Conservation (phyloP, 2,797 vertebrate species). For the Argyrosomus regius region DNA sequence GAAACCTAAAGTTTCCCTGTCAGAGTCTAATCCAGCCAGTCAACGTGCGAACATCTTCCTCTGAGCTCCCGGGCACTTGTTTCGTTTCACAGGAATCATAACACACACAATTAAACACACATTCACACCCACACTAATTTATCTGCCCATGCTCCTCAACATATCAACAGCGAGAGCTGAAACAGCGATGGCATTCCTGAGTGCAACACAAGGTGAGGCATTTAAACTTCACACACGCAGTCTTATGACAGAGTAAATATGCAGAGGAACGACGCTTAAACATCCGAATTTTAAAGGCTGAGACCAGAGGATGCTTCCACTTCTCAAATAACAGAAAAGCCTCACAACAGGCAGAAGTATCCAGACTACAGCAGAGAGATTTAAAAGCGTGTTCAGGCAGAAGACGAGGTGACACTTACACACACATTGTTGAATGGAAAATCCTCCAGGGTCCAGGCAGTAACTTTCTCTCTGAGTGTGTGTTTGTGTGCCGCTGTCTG, state of each 20-base stretch:
- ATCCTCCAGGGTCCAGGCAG: conserved; percentile 62
- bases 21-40: conserved; percentile 43
- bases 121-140: conserved; percentile 18
- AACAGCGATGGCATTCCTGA: conserved; percentile 20
- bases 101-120: conserved; percentile 24
- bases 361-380: conserved; percentile 15
- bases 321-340: neutral
- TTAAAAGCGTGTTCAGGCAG: conserved; percentile 40
- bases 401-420: conserved; percentile 79
- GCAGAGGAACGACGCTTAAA: neutral
- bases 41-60: conserved; percentile 9
- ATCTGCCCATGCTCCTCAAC: neutral
- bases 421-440: conserved; percentile 76
- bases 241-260: neutral
- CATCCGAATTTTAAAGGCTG: neutral
- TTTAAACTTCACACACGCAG: conserved; percentile 12
- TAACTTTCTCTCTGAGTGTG: conserved; percentile 60
- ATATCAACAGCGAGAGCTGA: neutral
- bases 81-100: conserved; percentile 36
- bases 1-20: conserved; percentile 23
- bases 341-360: conserved; percentile 3
- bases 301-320: neutral
- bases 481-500: conserved; percentile 52
- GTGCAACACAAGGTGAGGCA: neutral
- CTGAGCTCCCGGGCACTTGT: conserved; percentile 43